Evolutionary conservation across 2,888 invertebrate species (phyloP), one percentile per base, ranked within the genome.

Genomic region (Brachylomia viminalis): DNA sequence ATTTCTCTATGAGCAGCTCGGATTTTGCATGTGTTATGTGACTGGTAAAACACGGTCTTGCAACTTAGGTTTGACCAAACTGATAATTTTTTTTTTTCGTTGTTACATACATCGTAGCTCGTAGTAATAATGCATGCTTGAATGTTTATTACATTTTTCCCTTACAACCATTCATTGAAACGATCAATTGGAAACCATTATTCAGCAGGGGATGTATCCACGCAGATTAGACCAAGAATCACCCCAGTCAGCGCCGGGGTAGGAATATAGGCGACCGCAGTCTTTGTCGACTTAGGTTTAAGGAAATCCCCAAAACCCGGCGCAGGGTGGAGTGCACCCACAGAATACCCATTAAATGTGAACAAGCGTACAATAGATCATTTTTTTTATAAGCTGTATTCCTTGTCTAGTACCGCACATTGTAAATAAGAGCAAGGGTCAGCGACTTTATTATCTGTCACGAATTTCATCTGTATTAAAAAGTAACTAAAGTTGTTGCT

Each of bases 351-450:
- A 27, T 17, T n/a, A 20, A 38, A 49, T 30, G 2, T 15, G 0
- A 38, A 27, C 23, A 23, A 33, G n/a, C n/a, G 0, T 45, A n/a
- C 45, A 49, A 15, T 56, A 47, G 17, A 42, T 30, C 8, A 47
- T 66, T 82, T 77, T 82, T 77, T 42, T 52, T 77, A 30, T 76
- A 61, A 82, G 82, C 59, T 66, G 6, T 61, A 59, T 75, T 58
- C 52, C 45, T 75, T 58, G 4, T 27, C 20, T 20, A 80, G 20
- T 49, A n/a, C 23, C 33, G 42, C 7, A 42, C 13, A 49, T 62
- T 62, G 38, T 72, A 38, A 79, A 61, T 72, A 38, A 56, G 1
- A 49, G 75, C 27, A 64, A 49, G 64, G 33, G 27, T 58, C 45
- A 75, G 56, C 20, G n/a, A 58, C 8, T 62, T 27, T 20, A 27